Evolutionary conservation across 2,888 invertebrate species (phyloP), one percentile per base, ranked within the genome.

Genomic region (Parascotia fuliginaria): DNA sequence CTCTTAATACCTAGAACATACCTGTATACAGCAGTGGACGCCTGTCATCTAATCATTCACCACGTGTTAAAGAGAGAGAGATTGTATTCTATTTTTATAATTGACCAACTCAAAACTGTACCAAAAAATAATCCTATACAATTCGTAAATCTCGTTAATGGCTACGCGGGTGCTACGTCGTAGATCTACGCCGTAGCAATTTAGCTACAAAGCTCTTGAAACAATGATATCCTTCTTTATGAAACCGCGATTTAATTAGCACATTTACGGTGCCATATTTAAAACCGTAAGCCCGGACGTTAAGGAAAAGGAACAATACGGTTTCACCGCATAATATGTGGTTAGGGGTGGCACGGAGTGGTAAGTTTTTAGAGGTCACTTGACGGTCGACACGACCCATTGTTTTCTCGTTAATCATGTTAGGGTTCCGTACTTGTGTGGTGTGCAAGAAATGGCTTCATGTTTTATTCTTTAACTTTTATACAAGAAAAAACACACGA

Each of bases 361-460:
- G 40, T 50, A 41, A 60, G 56, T 55, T 48, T 55, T 60, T 41
- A 60, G 49, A 13, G 53, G 60, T 37, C 55, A 55, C 53, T 41
- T 12, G 48, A 42, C 51, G 46, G 65, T 47, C 40, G 57, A 57
- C 57, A 52, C 32, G 19, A 29, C 40, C 57, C 63, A 67, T 71
- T 76, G 70, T 77, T 74, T 73, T 56, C 69, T 72, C 69, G 63
- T 73, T 79, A 66, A 66, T 61, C 63, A 65, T 51, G 53, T 52
- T 59, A 52, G 52, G 42, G 34, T 31, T 27, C 16, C 47, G 1
- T 5, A 0, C 51, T 58, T 3, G 1, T 49, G 53, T 3, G 5
- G 6, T 24, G 32, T 9, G 12, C 50, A 65, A 14, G 67, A 67
- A 39, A 41, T 24, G 56, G 2, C 29, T 24, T 3, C 0, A 15